phyloP scores from a whole-genome alignment of 2,797 vertebrate species.

The Champsocephalus gunnari region DNA sequence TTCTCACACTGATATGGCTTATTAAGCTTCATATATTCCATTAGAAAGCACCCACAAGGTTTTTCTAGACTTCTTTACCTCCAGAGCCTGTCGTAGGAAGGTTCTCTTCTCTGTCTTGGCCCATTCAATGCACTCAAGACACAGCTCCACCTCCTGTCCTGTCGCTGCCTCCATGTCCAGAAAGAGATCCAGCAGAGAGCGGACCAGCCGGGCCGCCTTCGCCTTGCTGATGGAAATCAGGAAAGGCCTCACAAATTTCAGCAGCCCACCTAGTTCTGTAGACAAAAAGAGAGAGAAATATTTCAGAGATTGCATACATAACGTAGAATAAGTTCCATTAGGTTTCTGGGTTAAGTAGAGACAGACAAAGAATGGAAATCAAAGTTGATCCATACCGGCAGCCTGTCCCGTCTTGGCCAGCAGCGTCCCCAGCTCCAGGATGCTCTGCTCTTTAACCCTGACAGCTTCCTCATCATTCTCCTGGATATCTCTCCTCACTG shows the following conservation, averaged over 20 bases:
- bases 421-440: slow-evolving; percentile 94
- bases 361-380: neutral
- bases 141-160: slow-evolving; percentile 98
- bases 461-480: slow-evolving; percentile 97
- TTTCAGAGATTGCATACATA: neutral
- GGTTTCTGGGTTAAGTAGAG: neutral
- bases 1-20: neutral
- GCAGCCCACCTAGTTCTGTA: slow-evolving; percentile 95
- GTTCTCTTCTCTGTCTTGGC: slow-evolving; percentile 99
- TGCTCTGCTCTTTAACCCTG: slow-evolving; percentile 98
- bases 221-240: slow-evolving; percentile 99
- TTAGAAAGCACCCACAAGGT: neutral
- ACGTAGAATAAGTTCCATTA: neutral
- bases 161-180: slow-evolving; percentile 99
- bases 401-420: slow-evolving; percentile 98
- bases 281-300: neutral
- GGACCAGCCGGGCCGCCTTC: slow-evolving; percentile 96
- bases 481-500: slow-evolving; percentile 97
- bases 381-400: slow-evolving; percentile 85
- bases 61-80: slow-evolving; percentile 81
- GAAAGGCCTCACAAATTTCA: slow-evolving; percentile 98
- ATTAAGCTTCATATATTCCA: neutral
- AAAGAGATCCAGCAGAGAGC: slow-evolving; percentile 96
- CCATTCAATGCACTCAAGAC: slow-evolving; percentile 99
- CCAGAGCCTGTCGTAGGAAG: slow-evolving; percentile 96